Percentiles rank a stretch among this genome's conserved stretches.
phyloP scores from a whole-genome alignment of 1,140 invertebrate genomes.

The Drosophila pachea region DNA sequence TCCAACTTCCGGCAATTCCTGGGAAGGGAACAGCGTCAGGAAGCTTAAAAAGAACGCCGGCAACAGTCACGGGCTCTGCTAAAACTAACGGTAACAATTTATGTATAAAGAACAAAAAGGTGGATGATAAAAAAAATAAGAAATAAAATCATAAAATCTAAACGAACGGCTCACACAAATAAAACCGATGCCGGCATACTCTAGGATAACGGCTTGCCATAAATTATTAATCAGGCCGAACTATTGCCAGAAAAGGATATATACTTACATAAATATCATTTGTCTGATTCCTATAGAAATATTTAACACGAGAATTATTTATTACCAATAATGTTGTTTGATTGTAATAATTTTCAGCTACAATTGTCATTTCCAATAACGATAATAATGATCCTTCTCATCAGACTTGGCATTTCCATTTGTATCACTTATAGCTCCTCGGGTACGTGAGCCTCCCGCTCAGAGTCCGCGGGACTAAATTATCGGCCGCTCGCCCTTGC shows the following conservation, averaged over 20 bases:
- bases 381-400: neutral
- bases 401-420: neutral
- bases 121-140: constrained; percentile 4
- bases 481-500: constrained; percentile 38
- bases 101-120: constrained; percentile 16
- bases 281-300: too few relatives aligned
- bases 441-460: too few relatives aligned
- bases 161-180: neutral
- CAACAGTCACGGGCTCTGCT: constrained; percentile 32
- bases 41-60: constrained; percentile 37
- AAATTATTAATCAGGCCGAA: too few relatives aligned
- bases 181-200: neutral
- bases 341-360: too few relatives aligned
- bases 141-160: neutral
- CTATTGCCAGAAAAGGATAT: too few relatives aligned
- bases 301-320: too few relatives aligned
- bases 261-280: too few relatives aligned
- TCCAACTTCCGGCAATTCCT: neutral
- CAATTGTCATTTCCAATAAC: neutral
- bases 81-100: constrained; percentile 1
- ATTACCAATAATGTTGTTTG: too few relatives aligned
- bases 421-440: too few relatives aligned
- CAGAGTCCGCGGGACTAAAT: constrained; percentile 56
- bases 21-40: constrained; percentile 4
- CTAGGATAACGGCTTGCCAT: neutral